Evolutionary conservation across 2,113 vertebrate genomes (phyloP).

Genomic region (Gadus chalcogrammus): DNA sequence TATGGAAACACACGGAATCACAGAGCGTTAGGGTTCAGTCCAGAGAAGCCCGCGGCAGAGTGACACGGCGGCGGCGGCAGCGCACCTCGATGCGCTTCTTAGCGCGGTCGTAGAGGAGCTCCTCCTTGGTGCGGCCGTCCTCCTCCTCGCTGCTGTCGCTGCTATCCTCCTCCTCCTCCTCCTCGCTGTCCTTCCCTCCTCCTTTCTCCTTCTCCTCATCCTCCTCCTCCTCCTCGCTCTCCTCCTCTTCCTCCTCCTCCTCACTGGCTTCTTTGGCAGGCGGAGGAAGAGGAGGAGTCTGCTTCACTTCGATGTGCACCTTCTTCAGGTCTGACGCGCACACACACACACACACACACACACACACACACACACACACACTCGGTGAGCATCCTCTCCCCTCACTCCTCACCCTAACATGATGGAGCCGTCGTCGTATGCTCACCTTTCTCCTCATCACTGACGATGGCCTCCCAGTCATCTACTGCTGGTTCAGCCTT

Average conservation of each 20-base stretch:
- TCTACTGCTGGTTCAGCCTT: slow-evolving; percentile 81
- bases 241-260: slow-evolving; percentile 77
- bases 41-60: too few relatives aligned
- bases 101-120: slow-evolving; percentile 88
- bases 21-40: background rate
- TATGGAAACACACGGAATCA: slow-evolving; percentile 48
- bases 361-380: too few relatives aligned
- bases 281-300: slow-evolving; percentile 69
- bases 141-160: slow-evolving; percentile 88
- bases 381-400: slow-evolving; percentile 16
- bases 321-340: slow-evolving; percentile 80
- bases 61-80: too few relatives aligned
- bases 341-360: too few relatives aligned
- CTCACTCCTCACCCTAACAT: too few relatives aligned
- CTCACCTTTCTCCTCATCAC: slow-evolving; percentile 85
- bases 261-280: slow-evolving; percentile 70
- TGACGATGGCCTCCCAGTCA: slow-evolving; percentile 96
- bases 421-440: too few relatives aligned
- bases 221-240: slow-evolving; percentile 53
- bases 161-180: slow-evolving; percentile 81
- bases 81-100: slow-evolving; percentile 93
- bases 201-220: slow-evolving; percentile 77
- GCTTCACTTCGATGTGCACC: slow-evolving; percentile 93
- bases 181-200: slow-evolving; percentile 23
- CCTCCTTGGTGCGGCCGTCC: slow-evolving; percentile 90